phyloP scores from a whole-genome alignment of 2,888 invertebrate genomes.

The Listrodromus nycthemerus region DNA sequence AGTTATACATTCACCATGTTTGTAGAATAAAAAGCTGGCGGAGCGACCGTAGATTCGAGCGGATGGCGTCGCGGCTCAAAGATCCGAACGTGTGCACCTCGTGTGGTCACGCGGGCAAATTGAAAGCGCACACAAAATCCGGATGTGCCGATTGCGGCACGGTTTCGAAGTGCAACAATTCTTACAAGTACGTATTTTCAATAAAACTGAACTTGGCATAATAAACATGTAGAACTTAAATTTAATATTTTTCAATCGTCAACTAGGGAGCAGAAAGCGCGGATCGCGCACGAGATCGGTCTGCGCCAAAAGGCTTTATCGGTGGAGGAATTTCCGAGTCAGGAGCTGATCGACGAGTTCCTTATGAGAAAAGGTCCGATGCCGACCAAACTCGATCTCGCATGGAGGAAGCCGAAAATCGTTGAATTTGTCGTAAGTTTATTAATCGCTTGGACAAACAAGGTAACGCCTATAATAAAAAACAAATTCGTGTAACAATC shows the following conservation, averaged over 20 bases:
- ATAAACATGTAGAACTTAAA: too few relatives aligned
- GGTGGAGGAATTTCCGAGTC: constrained; percentile 89
- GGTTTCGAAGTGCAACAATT: constrained; percentile 87
- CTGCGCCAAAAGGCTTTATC: constrained; percentile 89
- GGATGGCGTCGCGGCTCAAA: constrained; percentile 85
- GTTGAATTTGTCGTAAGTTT: constrained; percentile 89
- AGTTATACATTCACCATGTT: constrained; percentile 19
- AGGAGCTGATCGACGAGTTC: constrained; percentile 91
- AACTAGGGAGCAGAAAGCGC: constrained; percentile 88
- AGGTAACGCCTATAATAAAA: neutral
- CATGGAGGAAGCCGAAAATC: constrained; percentile 89
- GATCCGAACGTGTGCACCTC: constrained; percentile 88
- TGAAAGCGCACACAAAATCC: constrained; percentile 87
- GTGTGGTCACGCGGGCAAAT: constrained; percentile 90
- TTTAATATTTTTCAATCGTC: neutral
- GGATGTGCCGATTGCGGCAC: constrained; percentile 89
- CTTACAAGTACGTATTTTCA: constrained; percentile 86
- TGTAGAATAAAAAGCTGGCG: constrained; percentile 89
- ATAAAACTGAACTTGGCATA: constrained; percentile 11
- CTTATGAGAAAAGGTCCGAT: constrained; percentile 86
- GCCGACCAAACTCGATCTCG: constrained; percentile 85
- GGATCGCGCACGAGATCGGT: constrained; percentile 89
- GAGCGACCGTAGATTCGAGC: constrained; percentile 86
- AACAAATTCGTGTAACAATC: constrained; percentile 19
- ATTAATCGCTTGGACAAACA: neutral